Evolutionary conservation across 2,113 vertebrate genomes (phyloP), one percentile per base, ranked within the genome.

Genomic region (Micromys minutus): DNA sequence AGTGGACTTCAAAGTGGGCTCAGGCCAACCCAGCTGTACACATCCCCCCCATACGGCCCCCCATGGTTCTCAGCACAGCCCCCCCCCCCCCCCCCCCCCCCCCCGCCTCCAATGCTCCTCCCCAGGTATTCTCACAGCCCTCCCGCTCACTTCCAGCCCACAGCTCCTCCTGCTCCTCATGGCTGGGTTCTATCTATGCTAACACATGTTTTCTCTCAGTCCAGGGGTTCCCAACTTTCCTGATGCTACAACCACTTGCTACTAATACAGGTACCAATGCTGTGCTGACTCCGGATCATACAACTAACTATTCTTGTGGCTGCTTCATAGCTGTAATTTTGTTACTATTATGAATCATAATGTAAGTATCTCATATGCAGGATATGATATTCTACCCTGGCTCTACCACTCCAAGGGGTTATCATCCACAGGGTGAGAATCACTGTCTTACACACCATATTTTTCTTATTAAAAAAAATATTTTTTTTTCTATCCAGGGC

Each of bases 41-140:
- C 34, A 80, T 67, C 31, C 31, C 21, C 39, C 47, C 11, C 24
- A 55, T 63, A 63, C 26, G 12, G n/a, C n/a, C 9, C 17, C 34
- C 39, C 34, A 61, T 75, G 75, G 31, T 59, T 67, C 39, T 55
- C 71, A 61, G 34, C n/a, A n/a, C n/a, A n/a, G n/a, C n/a, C n/a
- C n/a, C 57, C 17, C 57, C 17, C 57, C 17, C 57, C 17, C 57
- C 50, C 50, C 50, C 10, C 10, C 6, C 63, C 65, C 50, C 11
- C 34, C 12, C 10, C 2, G 45, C 8, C n/a, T 39, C 17, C 11
- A 6, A 1, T 3, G 2, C 6, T 31, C 45, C 9, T 59, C 52
- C n/a, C 8, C 42, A 11, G 10, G 5, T 34, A 47, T 13, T 22
- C 39, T 36, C 3, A 0, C 0, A 29, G 39, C n/a, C n/a, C n/a